Percentiles rank a stretch among this genome's conserved stretches.
These are phyloP conservation scores for Triops cancriformis DNA, from an alignment of 1,140 invertebrate species.

Conservation along the genomic window DNA sequence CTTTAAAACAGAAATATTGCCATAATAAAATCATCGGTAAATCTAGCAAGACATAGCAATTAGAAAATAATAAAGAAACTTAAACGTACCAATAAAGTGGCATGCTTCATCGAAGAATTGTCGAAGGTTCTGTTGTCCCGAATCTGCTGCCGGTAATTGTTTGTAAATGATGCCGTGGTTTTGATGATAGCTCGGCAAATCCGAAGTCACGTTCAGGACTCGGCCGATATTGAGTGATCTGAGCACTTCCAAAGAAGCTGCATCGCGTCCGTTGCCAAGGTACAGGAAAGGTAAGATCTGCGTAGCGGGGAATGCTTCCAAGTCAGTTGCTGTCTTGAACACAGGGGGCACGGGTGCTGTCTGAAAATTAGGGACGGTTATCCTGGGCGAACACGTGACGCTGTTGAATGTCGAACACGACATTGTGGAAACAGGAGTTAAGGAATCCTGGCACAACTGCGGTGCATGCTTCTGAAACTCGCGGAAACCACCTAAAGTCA, in stretches of 20 bases:
- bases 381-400: slow-evolving; percentile 28
- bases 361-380: slow-evolving; percentile 21
- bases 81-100: slow-evolving; percentile 75
- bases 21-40: no score
- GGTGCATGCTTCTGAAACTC: slow-evolving; percentile 39
- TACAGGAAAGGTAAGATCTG: slow-evolving; percentile 78
- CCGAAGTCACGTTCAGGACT: slow-evolving; percentile 75
- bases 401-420: not conserved
- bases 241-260: slow-evolving; percentile 60
- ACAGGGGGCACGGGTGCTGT: slow-evolving; percentile 27
- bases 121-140: slow-evolving; percentile 77
- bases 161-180: slow-evolving; percentile 62
- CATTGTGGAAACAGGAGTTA: not conserved
- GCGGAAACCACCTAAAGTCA: slow-evolving; percentile 40
- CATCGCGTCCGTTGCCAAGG: slow-evolving; percentile 76
- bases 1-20: no score
- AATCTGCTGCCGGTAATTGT: slow-evolving; percentile 73
- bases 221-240: slow-evolving; percentile 56
- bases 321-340: slow-evolving; percentile 43
- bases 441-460: slow-evolving; percentile 37
- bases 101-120: slow-evolving; percentile 88
- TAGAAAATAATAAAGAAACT: not conserved
- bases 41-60: no score
- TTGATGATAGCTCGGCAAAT: slow-evolving; percentile 53
- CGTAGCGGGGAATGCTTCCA: slow-evolving; percentile 67